phyloP scores from a whole-genome alignment of 2,888 invertebrate species.

The Formica aserva region DNA sequence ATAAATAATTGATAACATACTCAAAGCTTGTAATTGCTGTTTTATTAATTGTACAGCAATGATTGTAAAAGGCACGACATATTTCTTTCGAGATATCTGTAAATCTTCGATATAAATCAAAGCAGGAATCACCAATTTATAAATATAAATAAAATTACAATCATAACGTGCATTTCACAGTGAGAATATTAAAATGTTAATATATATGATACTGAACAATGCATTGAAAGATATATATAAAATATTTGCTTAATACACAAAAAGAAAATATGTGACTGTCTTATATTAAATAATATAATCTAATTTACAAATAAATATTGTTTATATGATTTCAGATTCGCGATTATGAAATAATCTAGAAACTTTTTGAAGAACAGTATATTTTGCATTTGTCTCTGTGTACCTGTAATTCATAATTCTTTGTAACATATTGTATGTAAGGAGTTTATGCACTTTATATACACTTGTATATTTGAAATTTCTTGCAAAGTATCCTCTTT shows the following conservation, averaged over 20 bases:
- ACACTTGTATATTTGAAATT: constrained; percentile 30
- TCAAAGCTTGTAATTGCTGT: constrained; percentile 63
- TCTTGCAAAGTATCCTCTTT: constrained; percentile 19
- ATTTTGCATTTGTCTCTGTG: constrained; percentile 18
- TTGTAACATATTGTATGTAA: constrained; percentile 9
- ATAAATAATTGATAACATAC: constrained; percentile 66
- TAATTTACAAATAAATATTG: constrained; percentile 22
- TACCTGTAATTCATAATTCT: constrained; percentile 20
- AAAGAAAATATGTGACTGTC: not conserved
- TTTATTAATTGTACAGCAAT: constrained; percentile 53
- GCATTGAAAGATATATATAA: not conserved
- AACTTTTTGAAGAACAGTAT: not conserved
- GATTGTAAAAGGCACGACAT: constrained; percentile 8
- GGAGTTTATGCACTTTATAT: constrained; percentile 16
- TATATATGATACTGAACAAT: constrained; percentile 12
- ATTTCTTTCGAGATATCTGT: constrained; percentile 19
- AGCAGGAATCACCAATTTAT: constrained; percentile 12
- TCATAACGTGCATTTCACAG: not conserved
- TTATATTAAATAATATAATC: constrained; percentile 24
- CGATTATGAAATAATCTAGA: not conserved
- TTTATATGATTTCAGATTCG: constrained; percentile 6
- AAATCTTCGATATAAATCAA: constrained; percentile 3
- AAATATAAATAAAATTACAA: constrained; percentile 2
- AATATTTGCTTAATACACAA: not conserved
- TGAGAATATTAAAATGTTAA: constrained; percentile 9